These are phyloP conservation scores for Graphium colonna DNA, from an alignment of 2,888 invertebrate genomes.

Conservation along the genomic window DNA sequence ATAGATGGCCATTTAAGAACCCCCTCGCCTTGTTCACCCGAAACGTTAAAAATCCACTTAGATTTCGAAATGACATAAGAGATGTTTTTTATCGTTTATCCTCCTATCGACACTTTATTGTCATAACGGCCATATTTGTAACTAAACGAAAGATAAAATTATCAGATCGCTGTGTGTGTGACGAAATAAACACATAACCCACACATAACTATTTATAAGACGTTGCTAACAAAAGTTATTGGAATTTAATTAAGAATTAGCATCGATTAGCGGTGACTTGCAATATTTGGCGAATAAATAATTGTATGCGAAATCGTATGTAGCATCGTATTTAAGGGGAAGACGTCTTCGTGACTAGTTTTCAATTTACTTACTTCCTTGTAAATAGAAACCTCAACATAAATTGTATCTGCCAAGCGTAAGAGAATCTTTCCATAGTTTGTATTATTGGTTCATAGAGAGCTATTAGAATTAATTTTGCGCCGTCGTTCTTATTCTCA, in stretches of 20 bases:
- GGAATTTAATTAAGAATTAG: background rate
- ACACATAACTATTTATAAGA: no score
- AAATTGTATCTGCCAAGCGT: no score
- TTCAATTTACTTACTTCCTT: no score
- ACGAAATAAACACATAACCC: no score
- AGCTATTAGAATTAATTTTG: no score
- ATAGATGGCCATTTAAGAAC: slow-evolving; percentile 28
- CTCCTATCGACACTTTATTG: background rate
- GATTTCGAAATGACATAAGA: slow-evolving; percentile 18
- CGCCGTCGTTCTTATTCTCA: no score
- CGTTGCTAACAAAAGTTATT: no score
- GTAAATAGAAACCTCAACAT: no score
- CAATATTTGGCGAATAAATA: background rate
- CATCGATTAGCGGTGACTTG: background rate
- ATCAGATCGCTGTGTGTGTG: background rate
- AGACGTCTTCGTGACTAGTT: background rate
- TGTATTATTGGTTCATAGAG: no score
- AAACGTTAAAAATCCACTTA: slow-evolving; percentile 21
- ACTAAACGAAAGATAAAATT: background rate
- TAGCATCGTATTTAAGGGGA: background rate
- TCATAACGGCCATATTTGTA: background rate
- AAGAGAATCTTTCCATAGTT: no score
- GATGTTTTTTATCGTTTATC: slow-evolving; percentile 1
- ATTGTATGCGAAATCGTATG: background rate
- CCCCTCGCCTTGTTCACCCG: slow-evolving; percentile 20